These are phyloP conservation scores for Dipodomys ordii DNA, from an alignment of 2,113 vertebrate species.

Conservation along the genomic window DNA sequence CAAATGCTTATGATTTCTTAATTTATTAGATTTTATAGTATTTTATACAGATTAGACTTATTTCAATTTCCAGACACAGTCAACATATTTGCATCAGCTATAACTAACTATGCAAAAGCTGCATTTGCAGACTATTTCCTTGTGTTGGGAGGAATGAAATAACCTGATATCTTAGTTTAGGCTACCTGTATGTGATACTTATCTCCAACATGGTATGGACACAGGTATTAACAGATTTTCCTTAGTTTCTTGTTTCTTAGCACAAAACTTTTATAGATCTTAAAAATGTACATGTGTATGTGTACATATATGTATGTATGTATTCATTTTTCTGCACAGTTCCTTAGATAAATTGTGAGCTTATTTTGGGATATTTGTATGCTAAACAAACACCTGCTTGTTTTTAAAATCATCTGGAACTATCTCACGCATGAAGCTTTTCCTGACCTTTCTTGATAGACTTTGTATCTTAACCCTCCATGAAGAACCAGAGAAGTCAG, in stretches of 20 bases:
- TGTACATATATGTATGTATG: too few species aligned
- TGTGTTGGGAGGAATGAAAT: background rate
- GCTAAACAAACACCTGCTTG: background rate
- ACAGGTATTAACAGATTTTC: background rate
- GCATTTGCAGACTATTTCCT: background rate
- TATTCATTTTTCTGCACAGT: background rate
- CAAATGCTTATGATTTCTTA: conserved; percentile 3
- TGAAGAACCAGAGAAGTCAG: background rate
- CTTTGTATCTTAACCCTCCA: background rate
- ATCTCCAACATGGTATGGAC: background rate
- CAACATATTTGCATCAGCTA: background rate
- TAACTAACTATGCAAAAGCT: background rate
- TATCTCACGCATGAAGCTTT: background rate
- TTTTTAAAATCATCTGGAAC: background rate
- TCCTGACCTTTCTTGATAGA: background rate
- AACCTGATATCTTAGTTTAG: background rate
- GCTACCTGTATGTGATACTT: background rate
- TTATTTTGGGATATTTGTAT: background rate
- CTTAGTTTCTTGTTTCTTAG: background rate
- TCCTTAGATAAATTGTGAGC: background rate
- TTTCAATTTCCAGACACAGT: background rate
- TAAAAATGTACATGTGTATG: background rate
- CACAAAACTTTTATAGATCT: background rate
- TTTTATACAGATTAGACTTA: background rate
- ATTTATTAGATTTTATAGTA: conserved; percentile 3